Base-by-base conservation (phyloP, 1,140 invertebrate species). In the Diorhabda elongata region DNA sequence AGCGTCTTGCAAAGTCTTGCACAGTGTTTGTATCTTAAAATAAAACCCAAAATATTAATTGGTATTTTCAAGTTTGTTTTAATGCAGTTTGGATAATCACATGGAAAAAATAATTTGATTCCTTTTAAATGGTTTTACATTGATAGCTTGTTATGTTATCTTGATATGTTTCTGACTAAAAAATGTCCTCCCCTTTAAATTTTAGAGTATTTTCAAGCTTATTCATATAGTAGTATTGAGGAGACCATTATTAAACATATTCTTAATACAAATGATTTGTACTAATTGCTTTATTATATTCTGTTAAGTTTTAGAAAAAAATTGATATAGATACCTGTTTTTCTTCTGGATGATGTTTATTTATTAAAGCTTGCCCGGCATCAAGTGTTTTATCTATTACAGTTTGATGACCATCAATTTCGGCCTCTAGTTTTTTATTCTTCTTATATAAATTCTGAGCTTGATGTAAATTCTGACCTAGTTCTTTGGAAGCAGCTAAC, bases 391-490 rank as follows among this genome's bases (percentile, higher is more conserved):
- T 90, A 65, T 92, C 90, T 67, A 97, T 94, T 81, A 91, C 88
- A 8, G 90, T 89, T 76, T 91, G 86, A 80, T 96, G 91, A 0
- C 92, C 93, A 7, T 83, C 81, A 69, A 97, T 90, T 84, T 98
- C 95, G 2, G 90, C 90, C 76, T 93, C 90, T 42, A 97, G 83
- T 83, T 97, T 96, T 76, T 90, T 93, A 81, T 98, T 96, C 82
- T 98, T 98, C 82, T 98, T 98, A 74, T 92, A 88, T 7, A 96
- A 85, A 8, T 91, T 93, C 78, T 97, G 94, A 0, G 95, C 94
- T 80, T 97, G 95, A 76, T 96, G 91, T 45, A 99, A 83, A 82
- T 94, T 96, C 64, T 91, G 87, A 1, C 92, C 92, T 3, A 91
- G 79, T 4, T 85, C 88, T 3, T 90, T 88, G 2, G 94, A 93